Evolutionary conservation across 2,888 invertebrate species (phyloP).

Genomic region (Serrognathus titanus): DNA sequence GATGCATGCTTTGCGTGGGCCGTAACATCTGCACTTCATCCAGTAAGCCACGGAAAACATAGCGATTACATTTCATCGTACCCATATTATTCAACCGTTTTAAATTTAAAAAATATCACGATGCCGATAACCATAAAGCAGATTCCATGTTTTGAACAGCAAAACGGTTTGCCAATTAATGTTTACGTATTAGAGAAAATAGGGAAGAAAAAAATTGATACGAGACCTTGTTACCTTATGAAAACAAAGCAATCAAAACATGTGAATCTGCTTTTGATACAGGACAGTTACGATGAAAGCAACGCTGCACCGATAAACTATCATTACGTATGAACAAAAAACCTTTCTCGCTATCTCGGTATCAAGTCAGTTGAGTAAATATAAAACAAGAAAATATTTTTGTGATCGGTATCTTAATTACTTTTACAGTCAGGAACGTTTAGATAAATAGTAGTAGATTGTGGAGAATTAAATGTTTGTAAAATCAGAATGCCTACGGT

Average conservation of each 20-base stretch:
- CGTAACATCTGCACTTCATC: constrained; percentile 9
- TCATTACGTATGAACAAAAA: constrained; percentile 15
- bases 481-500: constrained; percentile 2
- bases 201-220: constrained; percentile 2
- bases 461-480: neutral
- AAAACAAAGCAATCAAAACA: constrained; percentile 6
- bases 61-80: constrained; percentile 23
- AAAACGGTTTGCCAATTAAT: constrained; percentile 14
- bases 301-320: neutral
- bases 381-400: neutral
- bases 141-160: constrained; percentile 16
- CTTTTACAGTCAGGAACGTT: constrained; percentile 1
- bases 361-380: neutral
- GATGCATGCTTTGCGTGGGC: constrained; percentile 18
- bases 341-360: constrained; percentile 10
- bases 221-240: constrained; percentile 9
- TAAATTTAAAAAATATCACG: constrained; percentile 27
- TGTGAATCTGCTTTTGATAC: constrained; percentile 4
- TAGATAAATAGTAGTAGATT: neutral
- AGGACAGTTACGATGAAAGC: neutral
- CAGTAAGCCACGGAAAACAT: constrained; percentile 2
- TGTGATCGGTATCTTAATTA: constrained; percentile 18
- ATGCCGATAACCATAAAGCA: constrained; percentile 26
- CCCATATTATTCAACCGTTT: constrained; percentile 24
- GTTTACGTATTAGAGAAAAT: constrained; percentile 12